Conservation (phyloP, 2,888 invertebrate species). For the Diaprepes abbreviatus region DNA sequence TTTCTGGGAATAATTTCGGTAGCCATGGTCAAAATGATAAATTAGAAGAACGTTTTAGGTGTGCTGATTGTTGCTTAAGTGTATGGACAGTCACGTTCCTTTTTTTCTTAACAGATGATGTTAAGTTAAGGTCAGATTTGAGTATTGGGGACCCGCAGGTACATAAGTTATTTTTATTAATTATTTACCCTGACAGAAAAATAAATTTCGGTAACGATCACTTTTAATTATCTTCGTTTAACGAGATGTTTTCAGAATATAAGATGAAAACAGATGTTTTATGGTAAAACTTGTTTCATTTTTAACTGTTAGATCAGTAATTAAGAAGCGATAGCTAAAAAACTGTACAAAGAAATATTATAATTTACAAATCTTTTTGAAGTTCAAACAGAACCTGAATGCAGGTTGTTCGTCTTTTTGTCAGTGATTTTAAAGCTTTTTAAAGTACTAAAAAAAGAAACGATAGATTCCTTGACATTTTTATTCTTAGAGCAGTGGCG, state of each 20-base stretch:
- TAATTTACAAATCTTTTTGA: too few species aligned
- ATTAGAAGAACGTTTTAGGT: conserved; percentile 12
- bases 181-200: background rate
- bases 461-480: too few species aligned
- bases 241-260: background rate
- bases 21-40: conserved; percentile 26
- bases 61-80: conserved; percentile 8
- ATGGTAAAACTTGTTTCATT: background rate
- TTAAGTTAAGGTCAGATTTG: background rate
- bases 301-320: background rate
- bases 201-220: background rate
- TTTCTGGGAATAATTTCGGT: conserved; percentile 33
- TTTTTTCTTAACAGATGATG: conserved; percentile 2
- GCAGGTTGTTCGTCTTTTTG: too few species aligned
- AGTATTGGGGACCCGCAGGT: background rate
- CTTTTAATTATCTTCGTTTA: background rate
- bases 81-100: conserved; percentile 15
- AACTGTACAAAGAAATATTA: too few species aligned
- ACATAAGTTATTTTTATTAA: background rate
- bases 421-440: too few species aligned
- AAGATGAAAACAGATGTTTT: background rate
- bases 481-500: too few species aligned
- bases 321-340: too few species aligned
- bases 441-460: too few species aligned
- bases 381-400: too few species aligned